phyloP scores from a whole-genome alignment of 2,888 invertebrate genomes.

The Microctonus hyperodae region DNA sequence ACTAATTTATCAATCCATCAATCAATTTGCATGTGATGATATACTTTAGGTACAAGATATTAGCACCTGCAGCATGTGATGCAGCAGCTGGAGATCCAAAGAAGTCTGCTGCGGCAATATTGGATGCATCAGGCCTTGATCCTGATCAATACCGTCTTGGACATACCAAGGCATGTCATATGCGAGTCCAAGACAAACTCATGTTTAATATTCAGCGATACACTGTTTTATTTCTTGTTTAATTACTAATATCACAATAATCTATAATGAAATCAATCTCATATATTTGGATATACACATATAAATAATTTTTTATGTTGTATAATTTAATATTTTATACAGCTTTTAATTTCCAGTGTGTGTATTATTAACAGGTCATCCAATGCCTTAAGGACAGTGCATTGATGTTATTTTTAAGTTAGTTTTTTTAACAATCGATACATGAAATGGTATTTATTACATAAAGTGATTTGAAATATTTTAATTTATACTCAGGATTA shows the following conservation, averaged over 20 bases:
- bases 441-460: not conserved
- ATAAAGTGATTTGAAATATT: no score
- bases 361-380: constrained; percentile 15
- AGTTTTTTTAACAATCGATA: not conserved
- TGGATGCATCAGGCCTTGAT: constrained; percentile 85
- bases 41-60: constrained; percentile 92
- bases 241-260: not conserved
- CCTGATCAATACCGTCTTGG: constrained; percentile 95
- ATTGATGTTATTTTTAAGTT: not conserved
- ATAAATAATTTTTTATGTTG: no score
- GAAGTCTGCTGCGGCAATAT: constrained; percentile 83
- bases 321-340: no score
- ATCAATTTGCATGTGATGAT: constrained; percentile 45
- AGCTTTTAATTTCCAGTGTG: not conserved
- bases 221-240: not conserved
- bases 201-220: not conserved
- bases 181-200: not conserved
- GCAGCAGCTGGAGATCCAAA: constrained; percentile 76
- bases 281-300: no score
- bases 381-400: constrained; percentile 9
- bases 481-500: no score
- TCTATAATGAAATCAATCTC: not conserved
- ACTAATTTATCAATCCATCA: constrained; percentile 43
- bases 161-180: constrained; percentile 94
- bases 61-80: constrained; percentile 89